Evolutionary conservation across 2,888 invertebrate species (phyloP).

Genomic region (Sepiola atlantica): DNA sequence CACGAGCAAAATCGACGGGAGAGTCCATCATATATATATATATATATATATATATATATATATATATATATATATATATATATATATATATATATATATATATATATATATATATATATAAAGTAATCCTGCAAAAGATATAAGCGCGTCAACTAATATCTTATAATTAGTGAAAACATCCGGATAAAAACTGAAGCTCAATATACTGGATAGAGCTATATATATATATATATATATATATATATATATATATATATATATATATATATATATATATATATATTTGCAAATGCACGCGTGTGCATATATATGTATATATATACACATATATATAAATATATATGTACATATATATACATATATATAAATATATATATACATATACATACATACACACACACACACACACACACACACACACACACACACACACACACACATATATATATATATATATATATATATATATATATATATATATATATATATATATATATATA

Average conservation of each 20-base stretch:
- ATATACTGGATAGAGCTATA: not conserved
- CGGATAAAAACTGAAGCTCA: too few species aligned
- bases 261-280: constrained; percentile 42
- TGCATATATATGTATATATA: constrained; percentile 44
- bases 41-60: not conserved
- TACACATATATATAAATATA: constrained; percentile 44
- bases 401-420: not conserved
- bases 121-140: too few species aligned
- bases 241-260: constrained; percentile 43
- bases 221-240: not conserved
- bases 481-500: constrained; percentile 23
- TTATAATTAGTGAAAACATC: too few species aligned
- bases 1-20: too few species aligned
- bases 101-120: too few species aligned
- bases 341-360: constrained; percentile 43
- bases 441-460: constrained; percentile 36
- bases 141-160: too few species aligned
- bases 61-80: not conserved
- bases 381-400: not conserved
- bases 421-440: not conserved
- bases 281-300: constrained; percentile 43
- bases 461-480: constrained; percentile 46
- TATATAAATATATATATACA: constrained; percentile 36
- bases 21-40: not conserved
- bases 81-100: not conserved